Base-by-base conservation (phyloP, 2,113 vertebrate species). In the Bostrychus sinensis region DNA sequence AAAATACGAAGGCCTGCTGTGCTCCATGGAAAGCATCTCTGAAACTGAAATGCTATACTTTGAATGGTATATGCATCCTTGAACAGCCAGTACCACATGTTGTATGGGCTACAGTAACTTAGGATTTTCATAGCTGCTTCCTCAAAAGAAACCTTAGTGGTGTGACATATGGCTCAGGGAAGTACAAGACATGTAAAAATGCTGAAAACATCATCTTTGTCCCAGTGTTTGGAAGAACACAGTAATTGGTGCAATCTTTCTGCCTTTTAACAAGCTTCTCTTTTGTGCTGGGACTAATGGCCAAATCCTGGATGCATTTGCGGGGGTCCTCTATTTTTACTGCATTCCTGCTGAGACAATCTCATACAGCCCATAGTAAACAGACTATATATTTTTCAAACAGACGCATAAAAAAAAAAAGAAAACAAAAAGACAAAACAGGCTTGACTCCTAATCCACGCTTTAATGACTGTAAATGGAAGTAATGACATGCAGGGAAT, bases 221-320 rank as follows among this genome's bases (percentile, higher is more conserved):
- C 41, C 36, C 17, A 39, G 34, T 63, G 60, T 34, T 50, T 48
- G 56, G 54, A 46, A 32, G 58, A 32, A 23, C 30, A 4, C 16
- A 19, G 61, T 77, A 72, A 75, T 61, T 66, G 60, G 56, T 56
- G 55, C 38, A 11, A 59, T 62, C 43, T 45, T 45, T 69, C 38
- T 61, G 38, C 53, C 28, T 84, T 82, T 85, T 86, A 91, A 89
- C 87, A 82, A 85, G 88, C 66, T 57, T 62, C 65, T 69, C 36
- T 39, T 56, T 56, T 62, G 53, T 60, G 63, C 37, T 36, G 73
- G 57, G 66, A 66, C 55, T 81, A 81, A 73, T 81, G 60, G 50
- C 54, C 58, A 67, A 32, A 20, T 71, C 62, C 79, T 81, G 78
- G 51, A 23, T 59, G 56, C 13, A n/a, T 78, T 71, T 51, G 69